Evolutionary conservation across 2,113 vertebrate genomes (phyloP).

Genomic region (Turdus rufiventris): DNA sequence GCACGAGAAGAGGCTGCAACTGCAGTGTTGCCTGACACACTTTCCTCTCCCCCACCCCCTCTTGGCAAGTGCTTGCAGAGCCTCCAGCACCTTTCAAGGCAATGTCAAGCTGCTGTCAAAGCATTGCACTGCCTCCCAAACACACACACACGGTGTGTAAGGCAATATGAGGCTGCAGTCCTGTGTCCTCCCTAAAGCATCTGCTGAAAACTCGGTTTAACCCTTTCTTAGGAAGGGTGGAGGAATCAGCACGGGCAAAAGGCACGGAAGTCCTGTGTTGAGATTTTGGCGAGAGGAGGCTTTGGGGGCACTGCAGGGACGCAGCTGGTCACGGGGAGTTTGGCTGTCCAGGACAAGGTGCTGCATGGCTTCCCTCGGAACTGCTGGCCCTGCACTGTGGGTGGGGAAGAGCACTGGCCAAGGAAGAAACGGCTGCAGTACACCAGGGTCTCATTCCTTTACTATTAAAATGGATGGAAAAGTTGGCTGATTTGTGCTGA

Average conservation of each 20-base stretch:
- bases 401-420: not conserved
- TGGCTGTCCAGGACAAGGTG: not conserved
- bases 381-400: not conserved
- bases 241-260: not conserved
- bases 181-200: not conserved
- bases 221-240: not conserved
- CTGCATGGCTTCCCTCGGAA: not conserved
- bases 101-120: conserved; percentile 64
- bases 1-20: not conserved
- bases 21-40: conserved; percentile 54
- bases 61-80: conserved; percentile 53
- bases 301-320: not conserved
- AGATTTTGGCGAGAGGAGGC: not conserved
- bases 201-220: not conserved
- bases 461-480: not conserved
- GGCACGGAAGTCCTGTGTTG: accelerated
- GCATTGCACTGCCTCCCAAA: not conserved
- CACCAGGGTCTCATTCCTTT: not conserved
- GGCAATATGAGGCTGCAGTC: conserved; percentile 3
- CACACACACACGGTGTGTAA: not conserved
- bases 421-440: not conserved
- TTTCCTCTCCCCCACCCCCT: conserved; percentile 51
- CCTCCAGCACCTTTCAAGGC: conserved; percentile 69
- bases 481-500: not conserved
- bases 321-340: not conserved